Percentiles rank a stretch among this genome's conserved stretches.
phyloP scores from a whole-genome alignment of 1,140 invertebrate genomes.

The Brachionus sp. region DNA sequence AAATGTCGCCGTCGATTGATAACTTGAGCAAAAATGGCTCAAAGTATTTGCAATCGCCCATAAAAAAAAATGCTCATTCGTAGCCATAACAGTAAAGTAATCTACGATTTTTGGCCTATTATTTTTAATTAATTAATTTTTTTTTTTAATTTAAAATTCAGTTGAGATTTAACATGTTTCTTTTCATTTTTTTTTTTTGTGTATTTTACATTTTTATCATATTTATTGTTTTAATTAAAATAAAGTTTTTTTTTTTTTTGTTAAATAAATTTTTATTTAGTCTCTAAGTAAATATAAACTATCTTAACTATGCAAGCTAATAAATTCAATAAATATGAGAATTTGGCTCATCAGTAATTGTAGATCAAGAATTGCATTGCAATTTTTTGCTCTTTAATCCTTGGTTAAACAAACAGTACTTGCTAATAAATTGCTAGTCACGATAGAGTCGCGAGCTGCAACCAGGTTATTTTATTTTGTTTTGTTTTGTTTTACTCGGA shows the following conservation, averaged over 20 bases:
- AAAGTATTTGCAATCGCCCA: not conserved
- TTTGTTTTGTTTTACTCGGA: not conserved
- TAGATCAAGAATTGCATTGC: slow-evolving; percentile 30
- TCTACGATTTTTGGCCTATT: not conserved
- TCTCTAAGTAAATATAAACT: slow-evolving; percentile 21
- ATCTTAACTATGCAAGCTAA: not conserved
- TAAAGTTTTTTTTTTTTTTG: not conserved
- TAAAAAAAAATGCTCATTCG: not conserved
- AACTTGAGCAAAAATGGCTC: not conserved
- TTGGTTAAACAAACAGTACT: not conserved
- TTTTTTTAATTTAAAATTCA: not conserved
- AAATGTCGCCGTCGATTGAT: not conserved
- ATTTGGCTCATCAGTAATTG: not conserved
- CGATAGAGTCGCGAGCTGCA: not conserved
- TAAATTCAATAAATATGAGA: slow-evolving; percentile 26
- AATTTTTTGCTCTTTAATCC: not conserved
- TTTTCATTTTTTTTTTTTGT: not conserved
- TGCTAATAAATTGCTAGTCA: not conserved
- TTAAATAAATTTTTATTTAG: not conserved
- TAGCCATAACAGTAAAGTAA: not conserved
- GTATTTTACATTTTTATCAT: not conserved
- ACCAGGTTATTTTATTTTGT: not conserved
- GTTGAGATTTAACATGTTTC: not conserved
- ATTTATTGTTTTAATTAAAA: slow-evolving; percentile 27
- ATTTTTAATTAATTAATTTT: slow-evolving; percentile 14